Conservation (phyloP, 1,140 invertebrate species). For the Sipha flava region DNA sequence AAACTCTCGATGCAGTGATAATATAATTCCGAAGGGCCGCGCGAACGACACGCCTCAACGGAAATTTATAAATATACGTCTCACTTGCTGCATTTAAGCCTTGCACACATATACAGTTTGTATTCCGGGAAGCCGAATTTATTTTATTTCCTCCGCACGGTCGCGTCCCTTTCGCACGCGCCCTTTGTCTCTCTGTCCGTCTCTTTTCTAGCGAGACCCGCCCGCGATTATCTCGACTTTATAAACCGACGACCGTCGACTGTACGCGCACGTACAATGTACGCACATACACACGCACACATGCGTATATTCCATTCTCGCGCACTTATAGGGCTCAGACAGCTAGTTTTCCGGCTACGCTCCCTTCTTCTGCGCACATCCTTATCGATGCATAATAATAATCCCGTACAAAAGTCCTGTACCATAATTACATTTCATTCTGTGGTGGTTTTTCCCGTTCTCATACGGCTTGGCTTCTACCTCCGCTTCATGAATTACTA, state of each 20-base stretch:
- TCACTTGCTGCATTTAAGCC: too few relatives aligned
- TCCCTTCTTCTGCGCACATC: too few relatives aligned
- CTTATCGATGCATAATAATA: conserved; percentile 29
- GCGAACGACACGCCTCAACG: background rate
- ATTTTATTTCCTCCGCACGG: background rate
- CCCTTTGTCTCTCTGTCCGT: background rate
- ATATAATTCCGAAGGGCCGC: background rate
- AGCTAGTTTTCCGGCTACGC: too few relatives aligned
- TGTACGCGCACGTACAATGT: too few relatives aligned
- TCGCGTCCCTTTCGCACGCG: background rate
- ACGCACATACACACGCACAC: too few relatives aligned
- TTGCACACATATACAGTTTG: too few relatives aligned
- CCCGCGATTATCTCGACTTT: background rate
- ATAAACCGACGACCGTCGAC: background rate
- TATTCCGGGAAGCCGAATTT: background rate
- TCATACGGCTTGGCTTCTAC: too few relatives aligned
- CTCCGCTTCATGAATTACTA: too few relatives aligned
- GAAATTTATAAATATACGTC: too few relatives aligned
- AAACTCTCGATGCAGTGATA: background rate
- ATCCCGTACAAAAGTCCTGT: conserved; percentile 9
- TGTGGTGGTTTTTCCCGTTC: too few relatives aligned
- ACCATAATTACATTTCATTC: conserved; percentile 17
- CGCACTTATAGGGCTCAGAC: too few relatives aligned
- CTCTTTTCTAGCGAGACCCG: background rate
- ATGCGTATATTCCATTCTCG: too few relatives aligned